These are phyloP conservation scores for Tortricodes alternella DNA, from an alignment of 2,888 invertebrate genomes.

Conservation along the genomic window DNA sequence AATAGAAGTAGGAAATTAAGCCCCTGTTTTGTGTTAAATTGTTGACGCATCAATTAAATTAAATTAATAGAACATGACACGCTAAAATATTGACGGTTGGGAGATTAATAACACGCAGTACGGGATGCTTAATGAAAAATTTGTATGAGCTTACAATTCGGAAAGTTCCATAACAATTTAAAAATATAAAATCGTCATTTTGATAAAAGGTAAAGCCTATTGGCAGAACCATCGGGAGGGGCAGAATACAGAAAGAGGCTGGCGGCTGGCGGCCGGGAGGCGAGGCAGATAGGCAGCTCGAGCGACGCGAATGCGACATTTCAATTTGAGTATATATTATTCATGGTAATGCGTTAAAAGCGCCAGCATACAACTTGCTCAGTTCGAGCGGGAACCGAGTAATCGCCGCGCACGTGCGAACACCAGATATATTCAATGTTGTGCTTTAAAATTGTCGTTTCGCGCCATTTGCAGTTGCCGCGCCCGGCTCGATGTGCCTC, in stretches of 20 bases:
- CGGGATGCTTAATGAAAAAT: neutral
- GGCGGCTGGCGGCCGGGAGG: slow-evolving; percentile 46
- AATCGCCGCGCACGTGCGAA: slow-evolving; percentile 74
- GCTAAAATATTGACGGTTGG: slow-evolving; percentile 9
- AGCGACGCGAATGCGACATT: slow-evolving; percentile 80
- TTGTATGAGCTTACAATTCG: slow-evolving; percentile 15
- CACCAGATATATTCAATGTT: slow-evolving; percentile 74
- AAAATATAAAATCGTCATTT: slow-evolving; percentile 43
- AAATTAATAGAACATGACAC: slow-evolving; percentile 18
- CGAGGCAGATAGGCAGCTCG: slow-evolving; percentile 68
- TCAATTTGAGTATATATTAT: slow-evolving; percentile 82
- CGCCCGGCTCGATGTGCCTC: slow-evolving; percentile 63
- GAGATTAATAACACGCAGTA: slow-evolving; percentile 7
- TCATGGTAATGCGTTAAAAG: slow-evolving; percentile 83
- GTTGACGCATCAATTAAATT: slow-evolving; percentile 35
- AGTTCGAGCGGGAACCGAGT: slow-evolving; percentile 62
- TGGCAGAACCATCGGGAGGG: slow-evolving; percentile 60
- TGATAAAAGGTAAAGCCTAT: slow-evolving; percentile 74
- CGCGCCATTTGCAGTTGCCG: slow-evolving; percentile 74
- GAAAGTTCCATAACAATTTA: slow-evolving; percentile 40
- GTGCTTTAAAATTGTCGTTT: slow-evolving; percentile 79
- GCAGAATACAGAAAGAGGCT: slow-evolving; percentile 63
- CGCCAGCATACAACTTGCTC: slow-evolving; percentile 71
- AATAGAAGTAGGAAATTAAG: slow-evolving; percentile 69
- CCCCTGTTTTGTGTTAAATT: slow-evolving; percentile 55